Evolutionary conservation across 2,797 vertebrate genomes (phyloP), one percentile per base, ranked within the genome.

Genomic region (Sebastiscus tertius): DNA sequence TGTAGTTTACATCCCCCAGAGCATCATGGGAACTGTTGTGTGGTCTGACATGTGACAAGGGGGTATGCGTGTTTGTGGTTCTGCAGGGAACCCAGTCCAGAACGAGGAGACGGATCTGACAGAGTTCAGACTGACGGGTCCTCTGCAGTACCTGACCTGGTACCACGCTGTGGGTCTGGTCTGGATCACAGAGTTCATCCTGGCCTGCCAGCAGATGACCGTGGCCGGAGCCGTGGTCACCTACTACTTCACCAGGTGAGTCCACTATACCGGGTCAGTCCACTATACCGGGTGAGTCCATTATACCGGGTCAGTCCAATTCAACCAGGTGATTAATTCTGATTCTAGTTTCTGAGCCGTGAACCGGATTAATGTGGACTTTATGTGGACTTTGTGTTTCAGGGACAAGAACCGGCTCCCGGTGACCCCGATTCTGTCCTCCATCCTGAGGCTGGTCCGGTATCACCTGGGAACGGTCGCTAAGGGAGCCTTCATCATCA

Each of bases 161-260:
- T 99, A 97, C 93, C 98, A 99, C 1, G 89, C 95, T 0, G 97
- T 99, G 69, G 98, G 98, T 27, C 96, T 99, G 49, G 95, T 99
- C 78, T 99, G 98, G 98, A 97, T 99, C 93, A 99, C 97, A 0
- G 98, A 99, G 89, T 99, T 99, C 91, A 98, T 99, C 83, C 92
- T 99, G 72, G 98, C 98, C 1, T 99, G 98, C 93, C 98, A 99
- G 90, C 98, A 99, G 95, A 99, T 99, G 98, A 98, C 97, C 0
- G 97, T 99, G 34, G 98, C 98, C 0, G 98, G 98, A 20, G 98
- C 98, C 10, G 98, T 99, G 75, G 98, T 99, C 81, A 99, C 98
- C 0, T 99, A 99, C 93, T 99, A 99, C 94, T 99, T 99, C 81
- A 99, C 98, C 83, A 97, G 98, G 98, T 98, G 33, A 79, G 77